Conservation (phyloP, 2,888 invertebrate species). For the Caenorhabditis plicata region DNA sequence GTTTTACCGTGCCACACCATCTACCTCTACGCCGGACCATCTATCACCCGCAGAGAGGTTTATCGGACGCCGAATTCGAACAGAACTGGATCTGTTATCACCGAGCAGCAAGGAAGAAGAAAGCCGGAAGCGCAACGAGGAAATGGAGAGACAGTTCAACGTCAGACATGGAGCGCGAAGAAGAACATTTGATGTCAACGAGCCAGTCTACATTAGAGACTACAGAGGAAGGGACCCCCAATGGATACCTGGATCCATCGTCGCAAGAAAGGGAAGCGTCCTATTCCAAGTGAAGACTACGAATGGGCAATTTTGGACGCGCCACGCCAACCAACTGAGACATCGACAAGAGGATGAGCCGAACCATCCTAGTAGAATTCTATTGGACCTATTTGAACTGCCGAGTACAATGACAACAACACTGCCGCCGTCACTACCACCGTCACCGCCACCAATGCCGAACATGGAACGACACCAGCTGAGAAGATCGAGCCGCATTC, state of each 20-base stretch:
- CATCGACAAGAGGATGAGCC: too few species aligned
- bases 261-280: neutral
- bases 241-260: conserved; percentile 6
- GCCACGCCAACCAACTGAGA: conserved; percentile 12
- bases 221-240: conserved; percentile 2
- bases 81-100: conserved; percentile 5
- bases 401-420: too few species aligned
- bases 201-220: conserved; percentile 9
- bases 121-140: neutral
- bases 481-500: too few species aligned
- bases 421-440: too few species aligned
- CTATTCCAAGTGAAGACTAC: neutral
- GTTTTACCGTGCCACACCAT: conserved; percentile 18
- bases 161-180: conserved; percentile 3
- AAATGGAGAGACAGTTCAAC: conserved; percentile 14
- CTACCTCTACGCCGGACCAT: neutral
- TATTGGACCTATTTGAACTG: too few species aligned
- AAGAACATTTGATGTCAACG: conserved; percentile 3
- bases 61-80: conserved; percentile 19
- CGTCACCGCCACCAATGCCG: too few species aligned
- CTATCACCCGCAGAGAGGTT: conserved; percentile 27
- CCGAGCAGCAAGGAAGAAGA: neutral
- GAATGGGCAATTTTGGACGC: neutral
- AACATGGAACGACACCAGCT: too few species aligned
- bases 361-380: too few species aligned